These are phyloP conservation scores for Caenorhabditis zanzibari DNA, from an alignment of 2,888 invertebrate species.

Conservation along the genomic window DNA sequence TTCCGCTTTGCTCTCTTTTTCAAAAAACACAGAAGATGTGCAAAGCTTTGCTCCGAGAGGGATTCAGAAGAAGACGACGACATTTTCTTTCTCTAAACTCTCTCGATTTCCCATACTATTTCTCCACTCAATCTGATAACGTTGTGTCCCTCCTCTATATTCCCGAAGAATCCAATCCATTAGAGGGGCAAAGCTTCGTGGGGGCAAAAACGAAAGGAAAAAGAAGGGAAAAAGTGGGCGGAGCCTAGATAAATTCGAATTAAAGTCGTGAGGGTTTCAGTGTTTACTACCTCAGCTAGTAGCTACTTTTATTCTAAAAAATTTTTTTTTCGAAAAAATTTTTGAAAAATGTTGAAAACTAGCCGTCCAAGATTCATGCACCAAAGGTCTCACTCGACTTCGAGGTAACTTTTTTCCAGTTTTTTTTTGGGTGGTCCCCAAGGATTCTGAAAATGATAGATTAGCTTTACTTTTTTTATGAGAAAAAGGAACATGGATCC, in stretches of 20 bases:
- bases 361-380: conserved; percentile 47
- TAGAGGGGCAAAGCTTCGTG: conserved; percentile 24
- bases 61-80: neutral
- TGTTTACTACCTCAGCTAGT: neutral
- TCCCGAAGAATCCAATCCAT: conserved; percentile 53
- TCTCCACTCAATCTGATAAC: conserved; percentile 28
- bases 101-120: conserved; percentile 12
- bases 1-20: neutral
- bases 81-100: neutral
- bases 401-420: no score
- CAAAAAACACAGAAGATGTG: neutral
- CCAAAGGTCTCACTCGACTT: conserved; percentile 51
- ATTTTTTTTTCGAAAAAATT: neutral
- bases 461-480: no score
- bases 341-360: conserved; percentile 40
- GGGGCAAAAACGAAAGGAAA: no score
- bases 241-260: conserved; percentile 50
- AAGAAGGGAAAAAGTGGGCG: conserved; percentile 30
- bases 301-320: neutral
- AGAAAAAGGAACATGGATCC: no score
- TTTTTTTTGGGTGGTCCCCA: neutral
- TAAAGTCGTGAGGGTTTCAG: conserved; percentile 1
- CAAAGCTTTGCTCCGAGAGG: neutral
- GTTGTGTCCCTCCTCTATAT: neutral
- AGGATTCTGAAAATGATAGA: conserved; percentile 20